Conservation (phyloP, 1,140 invertebrate species). For the Agrypnia vestita region DNA sequence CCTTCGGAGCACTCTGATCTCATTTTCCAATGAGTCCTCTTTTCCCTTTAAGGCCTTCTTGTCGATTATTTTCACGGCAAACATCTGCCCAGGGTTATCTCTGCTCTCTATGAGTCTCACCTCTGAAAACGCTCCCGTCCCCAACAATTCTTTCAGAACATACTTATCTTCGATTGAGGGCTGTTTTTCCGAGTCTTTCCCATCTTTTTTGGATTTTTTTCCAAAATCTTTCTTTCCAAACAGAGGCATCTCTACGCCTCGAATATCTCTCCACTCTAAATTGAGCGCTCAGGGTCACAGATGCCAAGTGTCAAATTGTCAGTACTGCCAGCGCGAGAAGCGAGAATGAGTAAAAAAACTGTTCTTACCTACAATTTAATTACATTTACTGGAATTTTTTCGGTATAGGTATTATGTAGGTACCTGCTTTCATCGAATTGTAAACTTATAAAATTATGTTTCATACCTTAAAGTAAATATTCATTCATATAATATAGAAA, state of each 20-base stretch:
- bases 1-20: constrained; percentile 98
- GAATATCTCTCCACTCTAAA: constrained; percentile 51
- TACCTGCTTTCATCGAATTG: too few relatives aligned
- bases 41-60: constrained; percentile 99
- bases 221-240: constrained; percentile 91
- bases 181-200: constrained; percentile 69
- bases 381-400: too few relatives aligned
- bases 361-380: too few relatives aligned
- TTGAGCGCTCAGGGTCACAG: constrained; percentile 54
- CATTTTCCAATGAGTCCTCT: constrained; percentile 99
- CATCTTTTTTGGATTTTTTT: constrained; percentile 87
- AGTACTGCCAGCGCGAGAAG: constrained; percentile 22
- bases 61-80: constrained; percentile 99
- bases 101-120: constrained; percentile 97
- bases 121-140: constrained; percentile 98
- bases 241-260: constrained; percentile 81
- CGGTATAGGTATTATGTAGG: too few relatives aligned
- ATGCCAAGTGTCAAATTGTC: constrained; percentile 52
- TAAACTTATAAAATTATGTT: too few relatives aligned
- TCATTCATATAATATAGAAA: too few relatives aligned
- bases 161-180: constrained; percentile 92
- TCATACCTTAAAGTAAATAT: too few relatives aligned
- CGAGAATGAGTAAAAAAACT: too few relatives aligned
- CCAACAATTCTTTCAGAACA: constrained; percentile 89
- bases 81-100: constrained; percentile 90